phyloP scores from a whole-genome alignment of 2,113 vertebrate species.

The Piprites chloris region DNA sequence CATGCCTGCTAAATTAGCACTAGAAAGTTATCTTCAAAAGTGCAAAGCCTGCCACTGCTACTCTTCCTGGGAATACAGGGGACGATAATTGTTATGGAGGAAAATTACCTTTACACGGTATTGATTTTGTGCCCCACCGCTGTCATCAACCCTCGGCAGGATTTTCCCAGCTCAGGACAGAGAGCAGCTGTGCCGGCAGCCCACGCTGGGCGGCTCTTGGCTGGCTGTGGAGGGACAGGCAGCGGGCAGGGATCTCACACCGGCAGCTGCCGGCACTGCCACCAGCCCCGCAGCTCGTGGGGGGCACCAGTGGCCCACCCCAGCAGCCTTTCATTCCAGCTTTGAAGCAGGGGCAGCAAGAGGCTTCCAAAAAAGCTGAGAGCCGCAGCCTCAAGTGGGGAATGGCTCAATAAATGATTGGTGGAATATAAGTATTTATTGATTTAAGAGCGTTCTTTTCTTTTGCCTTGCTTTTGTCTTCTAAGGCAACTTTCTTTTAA shows the following conservation, averaged over 20 bases:
- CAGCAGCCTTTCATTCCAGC: background rate
- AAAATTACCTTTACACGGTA: conserved; percentile 4
- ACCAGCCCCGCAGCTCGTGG: background rate
- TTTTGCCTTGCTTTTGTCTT: conserved; percentile 50
- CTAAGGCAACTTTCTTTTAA: conserved; percentile 56
- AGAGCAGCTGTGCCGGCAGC: background rate
- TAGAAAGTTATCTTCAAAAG: background rate
- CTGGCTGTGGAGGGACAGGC: background rate
- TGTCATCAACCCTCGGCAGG: conserved; percentile 11
- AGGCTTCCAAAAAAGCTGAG: background rate
- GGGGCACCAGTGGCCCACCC: background rate
- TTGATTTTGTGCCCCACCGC: background rate
- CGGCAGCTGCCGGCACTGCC: background rate
- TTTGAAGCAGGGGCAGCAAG: background rate
- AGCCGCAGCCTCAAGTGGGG: background rate
- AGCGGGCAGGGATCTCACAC: background rate
- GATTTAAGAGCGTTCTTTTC: conserved; percentile 45
- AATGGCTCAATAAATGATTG: background rate
- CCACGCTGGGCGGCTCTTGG: background rate
- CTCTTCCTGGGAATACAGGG: background rate
- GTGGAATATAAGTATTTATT: conserved; percentile 35
- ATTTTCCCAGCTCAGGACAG: conserved; percentile 27
- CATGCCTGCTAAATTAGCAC: background rate
- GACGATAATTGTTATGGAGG: background rate
- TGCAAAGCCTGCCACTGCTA: background rate